phyloP scores from a whole-genome alignment of 2,888 invertebrate species.

The Pedicia rivosa region DNA sequence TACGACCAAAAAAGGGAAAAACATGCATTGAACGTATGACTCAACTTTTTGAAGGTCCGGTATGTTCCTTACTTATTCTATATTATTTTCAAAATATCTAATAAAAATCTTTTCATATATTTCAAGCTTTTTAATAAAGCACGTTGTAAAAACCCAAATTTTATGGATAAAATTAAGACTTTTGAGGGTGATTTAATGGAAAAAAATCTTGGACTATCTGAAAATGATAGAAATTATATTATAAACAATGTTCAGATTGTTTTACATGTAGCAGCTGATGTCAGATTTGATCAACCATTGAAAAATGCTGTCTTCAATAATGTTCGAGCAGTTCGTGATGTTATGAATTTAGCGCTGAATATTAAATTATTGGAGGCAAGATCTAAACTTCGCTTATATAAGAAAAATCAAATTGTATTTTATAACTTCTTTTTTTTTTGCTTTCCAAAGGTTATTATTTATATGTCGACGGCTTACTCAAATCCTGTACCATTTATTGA shows the following conservation, averaged over 20 bases:
- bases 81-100: neutral
- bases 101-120: neutral
- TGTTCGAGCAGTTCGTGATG: conserved; percentile 17
- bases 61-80: neutral
- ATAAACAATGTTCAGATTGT: conserved; percentile 16
- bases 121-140: neutral
- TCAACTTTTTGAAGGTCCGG: too few species aligned
- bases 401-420: neutral
- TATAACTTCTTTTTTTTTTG: too few species aligned
- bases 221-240: conserved; percentile 12
- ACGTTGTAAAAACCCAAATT: conserved; percentile 10
- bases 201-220: conserved; percentile 13
- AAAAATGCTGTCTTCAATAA: conserved; percentile 14
- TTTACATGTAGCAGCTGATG: conserved; percentile 18
- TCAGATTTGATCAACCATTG: conserved; percentile 17
- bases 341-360: conserved; percentile 13
- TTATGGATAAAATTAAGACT: conserved; percentile 13
- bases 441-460: conserved; percentile 16
- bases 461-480: conserved; percentile 19
- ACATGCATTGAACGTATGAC: too few species aligned
- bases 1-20: too few species aligned
- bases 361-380: conserved; percentile 15
- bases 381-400: neutral
- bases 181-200: conserved; percentile 16
- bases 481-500: conserved; percentile 10